phyloP scores from a whole-genome alignment of 2,888 invertebrate species.

The Oligia strigilis region DNA sequence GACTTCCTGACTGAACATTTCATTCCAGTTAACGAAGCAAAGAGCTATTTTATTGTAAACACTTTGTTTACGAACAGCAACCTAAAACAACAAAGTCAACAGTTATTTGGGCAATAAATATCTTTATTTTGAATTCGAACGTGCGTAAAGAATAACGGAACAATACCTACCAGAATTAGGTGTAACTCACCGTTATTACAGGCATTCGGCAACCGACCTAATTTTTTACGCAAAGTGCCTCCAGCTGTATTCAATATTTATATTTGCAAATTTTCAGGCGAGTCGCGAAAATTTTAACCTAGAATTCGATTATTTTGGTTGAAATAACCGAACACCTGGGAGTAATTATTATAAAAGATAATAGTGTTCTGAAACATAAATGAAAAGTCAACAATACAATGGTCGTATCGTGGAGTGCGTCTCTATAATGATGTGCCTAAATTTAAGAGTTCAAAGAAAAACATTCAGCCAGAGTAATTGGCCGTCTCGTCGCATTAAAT shows the following conservation, averaged over 20 bases:
- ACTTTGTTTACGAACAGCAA: conserved; percentile 57
- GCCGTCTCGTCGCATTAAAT: conserved; percentile 51
- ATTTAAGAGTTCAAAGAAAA: conserved; percentile 33
- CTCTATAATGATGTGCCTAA: conserved; percentile 16
- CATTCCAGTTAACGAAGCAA: conserved; percentile 56
- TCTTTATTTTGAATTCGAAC: conserved; percentile 60
- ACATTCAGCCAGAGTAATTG: conserved; percentile 38
- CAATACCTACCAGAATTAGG: conserved; percentile 64
- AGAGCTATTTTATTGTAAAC: conserved; percentile 59
- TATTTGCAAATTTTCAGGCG: conserved; percentile 44
- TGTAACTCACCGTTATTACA: conserved; percentile 61
- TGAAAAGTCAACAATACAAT: not conserved
- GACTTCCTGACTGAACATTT: conserved; percentile 59
- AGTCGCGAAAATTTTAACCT: conserved; percentile 30
- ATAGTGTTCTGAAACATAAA: conserved; percentile 22
- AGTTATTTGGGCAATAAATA: conserved; percentile 65
- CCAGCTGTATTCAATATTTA: conserved; percentile 55
- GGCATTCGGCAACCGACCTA: conserved; percentile 37
- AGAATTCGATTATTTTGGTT: conserved; percentile 48
- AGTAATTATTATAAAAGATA: conserved; percentile 20
- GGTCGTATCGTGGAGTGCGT: not conserved
- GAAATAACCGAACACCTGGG: conserved; percentile 34
- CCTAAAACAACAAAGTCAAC: conserved; percentile 57
- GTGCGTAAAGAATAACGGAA: conserved; percentile 62
- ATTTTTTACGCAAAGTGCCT: conserved; percentile 52